These are phyloP conservation scores for Ophion ellenae DNA, from an alignment of 2,888 invertebrate species.

Conservation along the genomic window DNA sequence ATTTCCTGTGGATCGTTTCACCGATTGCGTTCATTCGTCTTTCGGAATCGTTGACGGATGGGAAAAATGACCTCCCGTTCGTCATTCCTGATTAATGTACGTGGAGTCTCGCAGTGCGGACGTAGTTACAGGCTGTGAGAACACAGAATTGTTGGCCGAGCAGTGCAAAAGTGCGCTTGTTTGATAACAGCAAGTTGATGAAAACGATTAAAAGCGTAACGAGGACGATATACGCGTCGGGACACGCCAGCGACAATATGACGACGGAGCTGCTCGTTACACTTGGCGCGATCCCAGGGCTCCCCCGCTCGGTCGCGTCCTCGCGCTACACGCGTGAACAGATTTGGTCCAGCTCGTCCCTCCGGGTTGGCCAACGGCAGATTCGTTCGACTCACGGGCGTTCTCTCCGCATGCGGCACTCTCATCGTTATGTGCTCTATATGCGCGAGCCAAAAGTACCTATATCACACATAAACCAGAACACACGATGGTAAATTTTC, in stretches of 20 bases:
- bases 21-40: not conserved
- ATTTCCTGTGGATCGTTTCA: not conserved
- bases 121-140: not conserved
- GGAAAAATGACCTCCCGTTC: not conserved
- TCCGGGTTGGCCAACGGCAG: constrained; percentile 48
- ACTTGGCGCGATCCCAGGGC: constrained; percentile 34
- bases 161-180: not conserved
- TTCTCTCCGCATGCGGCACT: not conserved
- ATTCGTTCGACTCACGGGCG: constrained; percentile 26
- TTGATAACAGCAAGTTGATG: constrained; percentile 81
- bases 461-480: constrained; percentile 40
- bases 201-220: constrained; percentile 82
- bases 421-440: constrained; percentile 1
- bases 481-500: constrained; percentile 77
- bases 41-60: constrained; percentile 8
- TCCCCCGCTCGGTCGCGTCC: constrained; percentile 22
- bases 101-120: not conserved
- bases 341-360: constrained; percentile 47
- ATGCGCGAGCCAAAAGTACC: constrained; percentile 31
- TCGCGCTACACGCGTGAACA: constrained; percentile 11
- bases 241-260: constrained; percentile 27
- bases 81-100: constrained; percentile 12
- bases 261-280: constrained; percentile 65
- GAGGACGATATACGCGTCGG: constrained; percentile 72
- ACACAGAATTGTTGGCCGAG: not conserved